Base-by-base conservation (phyloP, 2,113 vertebrate genomes). In the Psittacus erithacus region DNA sequence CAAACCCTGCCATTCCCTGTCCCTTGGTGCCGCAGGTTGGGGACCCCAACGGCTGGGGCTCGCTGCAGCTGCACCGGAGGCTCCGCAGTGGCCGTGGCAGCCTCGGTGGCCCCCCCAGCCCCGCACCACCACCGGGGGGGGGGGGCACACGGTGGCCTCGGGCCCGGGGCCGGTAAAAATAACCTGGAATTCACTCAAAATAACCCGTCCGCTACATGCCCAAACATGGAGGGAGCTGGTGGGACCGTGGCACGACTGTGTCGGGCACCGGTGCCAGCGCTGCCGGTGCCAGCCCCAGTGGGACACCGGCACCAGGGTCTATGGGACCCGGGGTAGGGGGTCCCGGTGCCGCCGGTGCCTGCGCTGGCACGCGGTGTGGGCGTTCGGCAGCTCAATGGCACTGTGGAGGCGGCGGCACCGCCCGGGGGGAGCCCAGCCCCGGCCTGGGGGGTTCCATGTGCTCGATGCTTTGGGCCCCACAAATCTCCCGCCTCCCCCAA, bases 151-250 rank as follows among this genome's bases (percentile, higher is more conserved):
- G 3, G 78, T 31, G 73, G 74, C 83, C 69, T 13, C 46, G 8
- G 60, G 85, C 79, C 52, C 33, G 9, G 67, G 80, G 67, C 22
- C n/a, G 97, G 94, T 95, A 97, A 97, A 97, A 97, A 97, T 97
- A 97, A 97, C 93, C 96, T 92, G 96, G 96, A 97, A 97, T 97
- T 97, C 89, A 88, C 96, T 52, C 68, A 91, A 96, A 97, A 97
- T 97, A 97, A 96, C 96, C 86, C 43, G 9, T 59, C 93, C 25
- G 93, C 76, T 53, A 65, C 93, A 92, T 96, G 89, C 17, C 97
- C 97, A 96, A 97, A 97, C 95, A 97, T 95, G 97, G 97, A 96
- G 62, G 91, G 89, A 69, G 33, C 13, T 9, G 55, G 33, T 9
- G 13, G 33, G 20, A 13, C 20, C 6, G 33, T 6, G 33, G 55